Conservation (phyloP, 1,140 invertebrate species). For the Eumeta japonica region DNA sequence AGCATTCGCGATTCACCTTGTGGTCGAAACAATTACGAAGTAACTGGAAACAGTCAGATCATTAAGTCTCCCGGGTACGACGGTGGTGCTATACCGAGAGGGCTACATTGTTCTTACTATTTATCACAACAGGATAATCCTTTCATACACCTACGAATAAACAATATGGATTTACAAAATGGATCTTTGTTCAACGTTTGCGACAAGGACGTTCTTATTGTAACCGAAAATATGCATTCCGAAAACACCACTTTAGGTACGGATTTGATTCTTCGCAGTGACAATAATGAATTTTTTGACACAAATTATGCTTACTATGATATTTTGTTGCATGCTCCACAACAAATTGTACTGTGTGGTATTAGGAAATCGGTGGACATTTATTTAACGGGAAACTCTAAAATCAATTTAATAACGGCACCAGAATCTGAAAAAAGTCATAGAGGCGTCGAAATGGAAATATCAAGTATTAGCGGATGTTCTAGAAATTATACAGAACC, state of each 20-base stretch:
- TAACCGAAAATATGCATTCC: constrained; percentile 14
- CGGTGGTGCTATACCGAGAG: constrained; percentile 23
- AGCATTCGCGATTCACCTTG: constrained; percentile 34
- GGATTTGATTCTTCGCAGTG: constrained; percentile 20
- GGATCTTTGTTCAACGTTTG: constrained; percentile 16
- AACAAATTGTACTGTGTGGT: constrained; percentile 27
- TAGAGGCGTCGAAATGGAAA: constrained; percentile 35
- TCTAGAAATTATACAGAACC: constrained; percentile 66
- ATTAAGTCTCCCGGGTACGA: constrained; percentile 47
- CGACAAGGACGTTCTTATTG: constrained; percentile 27
- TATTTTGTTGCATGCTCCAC: constrained; percentile 19
- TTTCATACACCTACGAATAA: constrained; percentile 25
- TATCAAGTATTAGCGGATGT: constrained; percentile 47
- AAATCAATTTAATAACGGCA: constrained; percentile 29
- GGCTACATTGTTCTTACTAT: constrained; percentile 32
- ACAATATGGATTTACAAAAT: constrained; percentile 24
- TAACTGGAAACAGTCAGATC: constrained; percentile 41
- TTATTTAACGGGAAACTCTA: constrained; percentile 22
- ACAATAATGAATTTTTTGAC: constrained; percentile 17
- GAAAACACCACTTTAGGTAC: constrained; percentile 24
- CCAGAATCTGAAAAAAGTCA: constrained; percentile 17
- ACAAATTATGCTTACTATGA: constrained; percentile 9
- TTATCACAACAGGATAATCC: constrained; percentile 17
- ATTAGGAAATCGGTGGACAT: constrained; percentile 30
- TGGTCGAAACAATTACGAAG: constrained; percentile 39